Percentiles rank a stretch among this genome's conserved stretches.
phyloP scores from a whole-genome alignment of 2,113 vertebrate species.

The Agelaius tricolor region DNA sequence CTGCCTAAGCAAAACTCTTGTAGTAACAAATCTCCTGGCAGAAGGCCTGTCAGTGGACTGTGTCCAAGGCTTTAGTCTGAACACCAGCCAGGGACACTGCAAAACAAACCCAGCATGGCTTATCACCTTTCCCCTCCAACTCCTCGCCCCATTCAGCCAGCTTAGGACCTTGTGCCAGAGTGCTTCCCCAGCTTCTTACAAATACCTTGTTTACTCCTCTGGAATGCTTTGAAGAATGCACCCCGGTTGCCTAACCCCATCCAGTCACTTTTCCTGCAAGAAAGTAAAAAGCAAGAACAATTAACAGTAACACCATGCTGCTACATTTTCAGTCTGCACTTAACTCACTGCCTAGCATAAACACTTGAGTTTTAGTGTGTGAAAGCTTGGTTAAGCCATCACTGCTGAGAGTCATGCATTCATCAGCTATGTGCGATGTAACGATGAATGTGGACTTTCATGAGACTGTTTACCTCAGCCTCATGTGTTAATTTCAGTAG shows the following conservation, averaged over 20 bases:
- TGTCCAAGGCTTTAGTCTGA: constrained; percentile 66
- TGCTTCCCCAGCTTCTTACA: not conserved
- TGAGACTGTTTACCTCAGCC: not conserved
- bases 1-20: constrained; percentile 43
- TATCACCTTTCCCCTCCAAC: constrained; percentile 66
- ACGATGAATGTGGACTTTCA: not conserved
- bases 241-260: constrained; percentile 22
- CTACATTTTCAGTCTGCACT: not conserved
- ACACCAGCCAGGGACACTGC: constrained; percentile 40
- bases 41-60: constrained; percentile 33
- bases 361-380: not conserved
- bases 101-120: constrained; percentile 33
- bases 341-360: not conserved
- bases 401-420: not conserved
- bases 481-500: not conserved
- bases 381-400: not conserved
- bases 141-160: not conserved
- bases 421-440: rapidly evolving
- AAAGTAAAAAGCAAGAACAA: not conserved
- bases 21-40: constrained; percentile 67
- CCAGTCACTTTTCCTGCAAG: not conserved
- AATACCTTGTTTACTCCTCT: constrained; percentile 41
- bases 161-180: not conserved
- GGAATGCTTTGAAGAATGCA: constrained; percentile 38
- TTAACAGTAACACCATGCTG: not conserved